Evolutionary conservation across 2,113 vertebrate species (phyloP).

Genomic region (Lophotis ruficrista): DNA sequence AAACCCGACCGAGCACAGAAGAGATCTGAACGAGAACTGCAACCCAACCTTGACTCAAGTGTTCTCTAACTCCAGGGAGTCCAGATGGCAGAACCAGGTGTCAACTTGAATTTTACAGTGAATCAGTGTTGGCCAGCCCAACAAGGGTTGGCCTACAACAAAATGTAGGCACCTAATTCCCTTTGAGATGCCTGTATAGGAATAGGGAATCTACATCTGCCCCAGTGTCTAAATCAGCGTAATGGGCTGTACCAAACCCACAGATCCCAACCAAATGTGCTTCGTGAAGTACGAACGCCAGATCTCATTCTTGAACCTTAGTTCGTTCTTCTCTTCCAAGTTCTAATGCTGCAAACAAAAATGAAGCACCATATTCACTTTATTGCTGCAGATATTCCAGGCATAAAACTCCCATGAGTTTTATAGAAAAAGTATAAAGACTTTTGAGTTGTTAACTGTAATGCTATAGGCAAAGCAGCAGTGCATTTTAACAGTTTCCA

Average conservation of each 20-base stretch:
- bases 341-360: slow-evolving; percentile 1
- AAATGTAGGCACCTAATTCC: neutral
- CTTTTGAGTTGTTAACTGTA: slow-evolving; percentile 57
- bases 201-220: neutral
- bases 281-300: neutral
- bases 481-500: slow-evolving; percentile 63
- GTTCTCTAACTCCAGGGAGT: neutral
- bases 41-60: neutral
- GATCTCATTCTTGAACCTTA: neutral
- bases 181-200: neutral
- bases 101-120: neutral
- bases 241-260: neutral
- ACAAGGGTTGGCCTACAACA: neutral
- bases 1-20: neutral
- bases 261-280: neutral
- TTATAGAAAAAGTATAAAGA: slow-evolving; percentile 63
- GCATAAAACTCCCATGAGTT: slow-evolving; percentile 32
- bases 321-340: neutral
- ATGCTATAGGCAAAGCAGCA: slow-evolving; percentile 36
- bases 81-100: neutral
- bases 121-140: neutral
- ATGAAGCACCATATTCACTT: slow-evolving; percentile 40
- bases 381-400: slow-evolving; percentile 48
- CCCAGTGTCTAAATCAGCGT: neutral
- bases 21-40: neutral